phyloP scores from a whole-genome alignment of 2,113 vertebrate genomes.

The Apaloderma vittatum region DNA sequence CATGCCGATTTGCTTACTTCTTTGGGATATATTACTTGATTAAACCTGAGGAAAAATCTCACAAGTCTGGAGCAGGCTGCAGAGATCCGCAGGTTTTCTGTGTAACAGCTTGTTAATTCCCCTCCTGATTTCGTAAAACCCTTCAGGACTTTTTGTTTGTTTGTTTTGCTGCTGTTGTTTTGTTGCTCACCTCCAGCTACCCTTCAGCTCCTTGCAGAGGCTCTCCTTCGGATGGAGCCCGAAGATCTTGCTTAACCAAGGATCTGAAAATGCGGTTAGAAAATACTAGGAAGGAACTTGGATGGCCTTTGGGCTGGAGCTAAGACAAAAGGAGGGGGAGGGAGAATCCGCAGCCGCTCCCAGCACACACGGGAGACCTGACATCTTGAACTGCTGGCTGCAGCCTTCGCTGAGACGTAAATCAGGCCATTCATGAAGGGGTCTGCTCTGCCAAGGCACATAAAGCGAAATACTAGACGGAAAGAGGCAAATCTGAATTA shows the following conservation, averaged over 20 bases:
- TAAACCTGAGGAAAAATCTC: background rate
- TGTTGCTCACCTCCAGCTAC: background rate
- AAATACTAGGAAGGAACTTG: background rate
- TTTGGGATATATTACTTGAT: background rate
- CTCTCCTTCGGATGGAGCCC: background rate
- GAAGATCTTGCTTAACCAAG: background rate
- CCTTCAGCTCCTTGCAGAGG: background rate
- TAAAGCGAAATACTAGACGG: constrained; percentile 44
- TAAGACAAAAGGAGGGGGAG: background rate
- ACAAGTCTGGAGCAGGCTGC: background rate
- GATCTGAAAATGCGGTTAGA: background rate
- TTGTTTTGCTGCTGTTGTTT: no score
- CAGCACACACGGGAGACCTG: background rate
- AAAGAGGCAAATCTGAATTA: constrained; percentile 60
- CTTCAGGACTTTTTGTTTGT: background rate
- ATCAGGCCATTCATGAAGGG: constrained; percentile 44
- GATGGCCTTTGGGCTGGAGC: background rate
- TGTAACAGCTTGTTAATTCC: background rate
- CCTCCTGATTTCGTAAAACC: background rate
- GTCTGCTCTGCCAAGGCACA: constrained; percentile 41
- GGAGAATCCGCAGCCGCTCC: background rate
- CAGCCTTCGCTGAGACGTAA: background rate
- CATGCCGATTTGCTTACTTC: background rate
- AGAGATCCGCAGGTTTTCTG: background rate
- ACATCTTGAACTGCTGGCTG: constrained; percentile 37